These are phyloP conservation scores for Grus americana DNA, from an alignment of 2,113 vertebrate genomes.

Conservation along the genomic window DNA sequence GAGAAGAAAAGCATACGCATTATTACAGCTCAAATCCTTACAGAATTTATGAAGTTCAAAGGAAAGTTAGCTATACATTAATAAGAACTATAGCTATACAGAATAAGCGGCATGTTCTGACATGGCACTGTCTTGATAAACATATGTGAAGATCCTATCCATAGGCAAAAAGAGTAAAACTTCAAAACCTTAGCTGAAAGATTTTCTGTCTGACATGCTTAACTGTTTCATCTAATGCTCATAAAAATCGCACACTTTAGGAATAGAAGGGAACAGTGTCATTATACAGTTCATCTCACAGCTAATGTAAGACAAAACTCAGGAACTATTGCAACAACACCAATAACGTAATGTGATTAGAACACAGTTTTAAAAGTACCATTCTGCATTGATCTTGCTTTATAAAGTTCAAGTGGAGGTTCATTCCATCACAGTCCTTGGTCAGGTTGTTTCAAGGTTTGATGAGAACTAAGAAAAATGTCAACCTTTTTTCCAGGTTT, in stretches of 20 bases:
- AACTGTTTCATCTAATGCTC: background rate
- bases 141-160: background rate
- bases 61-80: background rate
- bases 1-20: background rate
- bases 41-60: background rate
- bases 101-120: background rate
- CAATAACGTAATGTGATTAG: background rate
- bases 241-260: background rate
- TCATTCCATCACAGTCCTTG: background rate
- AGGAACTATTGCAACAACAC: background rate
- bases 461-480: background rate
- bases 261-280: background rate
- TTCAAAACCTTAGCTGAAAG: background rate
- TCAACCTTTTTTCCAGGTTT: background rate
- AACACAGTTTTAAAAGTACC: background rate
- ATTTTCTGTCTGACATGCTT: background rate
- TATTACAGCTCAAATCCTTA: background rate
- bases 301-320: background rate
- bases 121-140: background rate
- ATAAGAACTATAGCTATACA: background rate
- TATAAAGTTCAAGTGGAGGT: background rate
- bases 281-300: background rate
- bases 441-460: background rate
- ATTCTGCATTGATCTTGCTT: background rate
- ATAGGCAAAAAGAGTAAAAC: background rate